phyloP scores from a whole-genome alignment of 2,797 vertebrate genomes.

The Spondyliosoma cantharus region DNA sequence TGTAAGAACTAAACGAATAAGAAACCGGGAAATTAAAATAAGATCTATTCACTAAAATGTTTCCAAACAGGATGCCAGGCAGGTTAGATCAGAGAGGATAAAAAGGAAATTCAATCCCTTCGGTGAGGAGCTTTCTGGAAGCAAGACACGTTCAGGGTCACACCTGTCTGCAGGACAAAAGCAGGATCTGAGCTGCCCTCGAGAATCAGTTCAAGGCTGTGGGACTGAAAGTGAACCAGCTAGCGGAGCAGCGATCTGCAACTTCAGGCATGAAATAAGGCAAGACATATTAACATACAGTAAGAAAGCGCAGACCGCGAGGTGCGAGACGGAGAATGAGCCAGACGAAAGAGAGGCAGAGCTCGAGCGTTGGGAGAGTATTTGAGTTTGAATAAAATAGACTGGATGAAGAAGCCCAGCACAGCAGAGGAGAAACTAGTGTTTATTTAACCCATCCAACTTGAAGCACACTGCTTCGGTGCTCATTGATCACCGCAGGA shows the following conservation, averaged over 20 bases:
- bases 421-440: not conserved
- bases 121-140: not conserved
- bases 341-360: not conserved
- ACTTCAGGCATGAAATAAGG: conserved; percentile 13
- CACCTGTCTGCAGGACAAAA: conserved; percentile 35
- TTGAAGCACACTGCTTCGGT: not conserved
- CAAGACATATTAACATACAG: conserved; percentile 3
- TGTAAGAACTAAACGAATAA: not conserved
- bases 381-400: not conserved
- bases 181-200: conserved; percentile 16
- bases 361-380: not conserved
- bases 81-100: conserved; percentile 22
- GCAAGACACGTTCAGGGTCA: conserved; percentile 27
- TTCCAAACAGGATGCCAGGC: conserved; percentile 1
- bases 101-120: not conserved
- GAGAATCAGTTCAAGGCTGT: conserved; percentile 22
- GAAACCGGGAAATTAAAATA: not conserved
- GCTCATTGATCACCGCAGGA: conserved; percentile 14
- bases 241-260: conserved; percentile 13
- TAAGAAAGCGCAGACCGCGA: not conserved
- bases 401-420: conserved; percentile 1
- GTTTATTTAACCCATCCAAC: conserved; percentile 14
- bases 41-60: not conserved
- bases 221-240: conserved; percentile 13
- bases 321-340: not conserved